phyloP scores from a whole-genome alignment of 1,140 invertebrate species.

The Scaptomyza pallida region DNA sequence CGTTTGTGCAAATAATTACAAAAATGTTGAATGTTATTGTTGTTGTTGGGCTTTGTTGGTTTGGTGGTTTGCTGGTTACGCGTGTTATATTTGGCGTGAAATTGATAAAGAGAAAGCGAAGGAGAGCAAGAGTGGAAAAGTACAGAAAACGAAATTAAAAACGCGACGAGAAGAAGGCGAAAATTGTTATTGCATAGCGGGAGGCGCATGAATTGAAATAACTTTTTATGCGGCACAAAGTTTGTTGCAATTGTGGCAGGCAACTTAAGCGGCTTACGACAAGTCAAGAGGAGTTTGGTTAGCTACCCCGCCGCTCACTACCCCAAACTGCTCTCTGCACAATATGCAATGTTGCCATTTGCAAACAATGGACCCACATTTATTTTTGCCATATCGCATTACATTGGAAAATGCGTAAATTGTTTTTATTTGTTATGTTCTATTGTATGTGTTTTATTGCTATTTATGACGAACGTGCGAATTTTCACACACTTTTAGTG shows the following conservation, averaged over 20 bases:
- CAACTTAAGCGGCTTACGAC: conserved; percentile 50
- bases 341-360: conserved; percentile 48
- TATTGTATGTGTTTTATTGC: conserved; percentile 60
- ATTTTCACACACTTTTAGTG: conserved; percentile 75
- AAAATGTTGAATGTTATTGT: conserved; percentile 28
- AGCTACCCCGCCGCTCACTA: conserved; percentile 12
- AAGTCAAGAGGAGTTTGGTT: conserved; percentile 13
- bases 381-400: conserved; percentile 31
- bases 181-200: conserved; percentile 51
- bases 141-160: background rate
- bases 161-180: conserved; percentile 20
- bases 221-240: conserved; percentile 60
- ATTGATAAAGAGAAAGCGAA: conserved; percentile 52
- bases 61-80: conserved; percentile 21
- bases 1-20: conserved; percentile 79
- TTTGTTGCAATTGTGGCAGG: conserved; percentile 59
- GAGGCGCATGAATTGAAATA: conserved; percentile 50
- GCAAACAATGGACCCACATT: conserved; percentile 39
- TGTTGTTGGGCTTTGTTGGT: background rate
- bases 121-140: background rate
- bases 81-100: conserved; percentile 67
- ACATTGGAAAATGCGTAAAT: conserved; percentile 31
- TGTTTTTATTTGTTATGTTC: conserved; percentile 49
- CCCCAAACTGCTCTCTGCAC: conserved; percentile 25
- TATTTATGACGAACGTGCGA: conserved; percentile 75